Base-by-base conservation (phyloP, 2,113 vertebrate genomes). In the Macrotus californicus region DNA sequence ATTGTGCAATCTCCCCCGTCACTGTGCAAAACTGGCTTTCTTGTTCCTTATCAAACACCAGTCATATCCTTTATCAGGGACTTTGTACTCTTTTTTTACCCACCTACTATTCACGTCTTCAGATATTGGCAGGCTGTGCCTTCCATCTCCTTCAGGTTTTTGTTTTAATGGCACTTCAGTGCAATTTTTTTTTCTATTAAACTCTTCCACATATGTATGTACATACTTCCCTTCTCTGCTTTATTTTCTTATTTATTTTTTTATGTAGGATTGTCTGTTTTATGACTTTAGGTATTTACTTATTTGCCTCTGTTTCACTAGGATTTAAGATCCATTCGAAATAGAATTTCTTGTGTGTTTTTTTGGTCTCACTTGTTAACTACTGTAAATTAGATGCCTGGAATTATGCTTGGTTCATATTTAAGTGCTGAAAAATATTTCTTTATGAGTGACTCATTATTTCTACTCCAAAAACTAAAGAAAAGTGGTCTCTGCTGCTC, bases 361-460 rank as follows among this genome's bases (percentile, higher is more conserved):
- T 81, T 67, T 43, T 83, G 14, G 7, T 69, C n/a, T 83, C 15
- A 72, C 7, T 81, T 95, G 10, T 75, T 93, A 26, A 64, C 10
- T 87, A n/a, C 43, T 91, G 5, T 94, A 46, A 69, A 22, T 50
- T 83, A 12, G 91, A 59, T 85, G 81, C 52, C 29, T 93, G 70
- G n/a, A 92, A 41, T 91, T 43, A 87, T 69, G 67, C 26, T 87
- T 66, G 13, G 22, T 69, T 8, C 41, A 56, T 83, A 76, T 85
- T 82, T 92, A 95, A 76, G 36, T 59, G n/a, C 41, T 94, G 43
- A 76, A 80, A 82, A 79, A 72, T 50, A 73, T 43, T 66, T 75
- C n/a, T 87, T 86, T 89, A 29, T 89, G 18, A 90, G 21, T 41
- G 34, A 94, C 64, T 91, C 41, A 67, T 77, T 73, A 94, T 67